These are phyloP conservation scores for Saguinus imperator DNA, from an alignment of 2,113 vertebrate species.

Conservation along the genomic window DNA sequence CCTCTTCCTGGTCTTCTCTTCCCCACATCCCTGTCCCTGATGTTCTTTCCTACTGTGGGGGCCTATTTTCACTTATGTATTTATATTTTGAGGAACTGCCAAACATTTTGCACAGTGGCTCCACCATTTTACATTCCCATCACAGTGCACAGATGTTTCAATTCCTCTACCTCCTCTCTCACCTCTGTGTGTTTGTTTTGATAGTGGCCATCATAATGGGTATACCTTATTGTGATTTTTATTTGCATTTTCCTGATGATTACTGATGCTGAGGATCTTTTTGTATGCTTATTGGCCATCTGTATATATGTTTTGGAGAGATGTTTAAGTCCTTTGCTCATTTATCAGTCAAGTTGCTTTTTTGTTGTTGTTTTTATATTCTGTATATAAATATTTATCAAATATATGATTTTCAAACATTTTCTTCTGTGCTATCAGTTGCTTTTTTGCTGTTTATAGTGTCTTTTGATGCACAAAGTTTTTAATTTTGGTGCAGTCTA, in stretches of 20 bases:
- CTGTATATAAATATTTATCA: constrained; percentile 12
- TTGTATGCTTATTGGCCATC: constrained; percentile 1
- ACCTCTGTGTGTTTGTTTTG: background rate
- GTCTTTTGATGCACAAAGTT: background rate
- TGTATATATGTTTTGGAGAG: constrained; percentile 33
- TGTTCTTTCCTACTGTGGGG: background rate
- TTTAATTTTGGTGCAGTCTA: constrained; percentile 8
- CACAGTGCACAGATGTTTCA: background rate
- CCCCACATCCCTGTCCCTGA: background rate
- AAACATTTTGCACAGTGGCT: background rate
- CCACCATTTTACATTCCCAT: background rate
- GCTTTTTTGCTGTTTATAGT: background rate
- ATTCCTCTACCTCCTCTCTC: background rate
- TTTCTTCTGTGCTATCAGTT: background rate
- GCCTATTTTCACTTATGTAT: background rate
- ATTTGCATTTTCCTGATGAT: background rate
- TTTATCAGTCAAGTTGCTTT: background rate
- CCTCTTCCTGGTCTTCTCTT: background rate
- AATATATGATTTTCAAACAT: background rate
- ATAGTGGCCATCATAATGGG: background rate
- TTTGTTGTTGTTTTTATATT: background rate
- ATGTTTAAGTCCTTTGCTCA: background rate
- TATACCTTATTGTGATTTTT: background rate
- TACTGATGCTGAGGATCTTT: background rate
- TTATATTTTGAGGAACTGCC: background rate